Evolutionary conservation across 64 coral and sea anemone species (phyloP).

Genomic region (Montipora capricornis): DNA sequence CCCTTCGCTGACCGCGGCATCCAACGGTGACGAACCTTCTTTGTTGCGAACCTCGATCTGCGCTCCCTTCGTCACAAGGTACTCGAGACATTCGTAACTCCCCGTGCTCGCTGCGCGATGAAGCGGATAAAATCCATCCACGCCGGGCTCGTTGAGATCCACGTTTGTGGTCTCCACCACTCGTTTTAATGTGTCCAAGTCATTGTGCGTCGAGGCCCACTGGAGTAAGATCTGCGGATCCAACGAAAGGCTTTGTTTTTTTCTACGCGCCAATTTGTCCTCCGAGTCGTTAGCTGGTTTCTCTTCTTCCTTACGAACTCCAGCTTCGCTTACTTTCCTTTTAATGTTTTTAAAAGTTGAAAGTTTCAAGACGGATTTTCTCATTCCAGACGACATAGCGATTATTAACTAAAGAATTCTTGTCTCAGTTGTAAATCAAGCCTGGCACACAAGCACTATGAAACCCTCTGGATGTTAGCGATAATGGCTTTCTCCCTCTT

Average conservation of each 20-base stretch:
- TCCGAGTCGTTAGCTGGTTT: background rate
- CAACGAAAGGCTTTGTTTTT: constrained; percentile 67
- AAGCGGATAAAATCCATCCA: constrained; percentile 80
- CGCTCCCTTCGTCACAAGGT: constrained; percentile 76
- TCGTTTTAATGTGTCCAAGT: constrained; percentile 69
- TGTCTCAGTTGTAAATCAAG: background rate
- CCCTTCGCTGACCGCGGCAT: constrained; percentile 76
- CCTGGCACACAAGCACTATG: background rate
- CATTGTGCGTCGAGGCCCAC: constrained; percentile 81
- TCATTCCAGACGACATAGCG: constrained; percentile 17
- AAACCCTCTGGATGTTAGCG: background rate
- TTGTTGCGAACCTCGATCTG: constrained; percentile 65
- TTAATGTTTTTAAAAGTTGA: background rate
- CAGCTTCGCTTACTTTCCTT: constrained; percentile 6
- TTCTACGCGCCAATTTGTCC: background rate
- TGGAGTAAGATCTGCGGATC: constrained; percentile 81
- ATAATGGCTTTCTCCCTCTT: background rate
- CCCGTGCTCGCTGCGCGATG: constrained; percentile 86
- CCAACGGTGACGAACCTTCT: constrained; percentile 76
- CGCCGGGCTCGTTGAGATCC: constrained; percentile 60
- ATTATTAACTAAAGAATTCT: background rate
- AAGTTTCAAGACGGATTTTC: constrained; percentile 19
- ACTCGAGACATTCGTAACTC: constrained; percentile 81
- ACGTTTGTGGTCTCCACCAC: constrained; percentile 71
- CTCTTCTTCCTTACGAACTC: background rate